Percentiles rank a stretch among this genome's conserved stretches.
Evolutionary conservation across 2,888 invertebrate species (phyloP).

Genomic region (Dryomyza anilis): DNA sequence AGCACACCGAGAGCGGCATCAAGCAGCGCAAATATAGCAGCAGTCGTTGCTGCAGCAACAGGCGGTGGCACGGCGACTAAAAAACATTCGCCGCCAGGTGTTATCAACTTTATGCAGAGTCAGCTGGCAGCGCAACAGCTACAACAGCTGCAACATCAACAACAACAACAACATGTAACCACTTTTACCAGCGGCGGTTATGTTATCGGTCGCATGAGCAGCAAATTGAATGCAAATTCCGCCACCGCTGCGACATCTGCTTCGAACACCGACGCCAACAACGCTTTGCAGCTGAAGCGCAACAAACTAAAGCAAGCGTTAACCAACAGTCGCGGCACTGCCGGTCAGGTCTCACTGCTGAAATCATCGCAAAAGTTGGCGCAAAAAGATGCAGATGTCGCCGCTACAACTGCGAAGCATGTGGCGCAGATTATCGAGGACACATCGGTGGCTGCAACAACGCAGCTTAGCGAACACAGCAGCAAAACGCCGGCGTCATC

Average conservation of each 20-base stretch:
- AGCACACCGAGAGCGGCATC: conserved; percentile 25
- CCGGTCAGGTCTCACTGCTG: conserved; percentile 50
- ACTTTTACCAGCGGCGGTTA: conserved; percentile 38
- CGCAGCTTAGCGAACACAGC: conserved; percentile 19
- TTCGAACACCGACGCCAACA: conserved; percentile 13
- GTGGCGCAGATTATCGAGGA: background rate
- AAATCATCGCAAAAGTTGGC: conserved; percentile 42
- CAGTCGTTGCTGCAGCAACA: too few relatives aligned
- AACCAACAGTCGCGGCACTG: conserved; percentile 46
- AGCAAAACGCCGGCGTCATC: background rate
- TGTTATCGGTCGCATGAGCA: conserved; percentile 33
- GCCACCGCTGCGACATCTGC: background rate
- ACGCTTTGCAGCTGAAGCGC: conserved; percentile 50
- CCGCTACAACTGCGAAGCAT: background rate
- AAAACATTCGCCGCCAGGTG: conserved; percentile 43
- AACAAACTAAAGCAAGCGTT: conserved; percentile 52
- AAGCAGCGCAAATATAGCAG: conserved; percentile 13
- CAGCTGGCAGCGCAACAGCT: conserved; percentile 9
- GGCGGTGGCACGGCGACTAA: conserved; percentile 31
- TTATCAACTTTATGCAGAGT: conserved; percentile 45
- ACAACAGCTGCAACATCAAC: conserved; percentile 38
- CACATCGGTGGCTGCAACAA: conserved; percentile 31
- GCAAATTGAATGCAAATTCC: too few relatives aligned
- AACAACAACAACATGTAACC: conserved; percentile 39
- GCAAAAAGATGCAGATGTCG: background rate